Evolutionary conservation across 2,797 vertebrate species (phyloP).

Genomic region (Sebastes kiyomatsui): DNA sequence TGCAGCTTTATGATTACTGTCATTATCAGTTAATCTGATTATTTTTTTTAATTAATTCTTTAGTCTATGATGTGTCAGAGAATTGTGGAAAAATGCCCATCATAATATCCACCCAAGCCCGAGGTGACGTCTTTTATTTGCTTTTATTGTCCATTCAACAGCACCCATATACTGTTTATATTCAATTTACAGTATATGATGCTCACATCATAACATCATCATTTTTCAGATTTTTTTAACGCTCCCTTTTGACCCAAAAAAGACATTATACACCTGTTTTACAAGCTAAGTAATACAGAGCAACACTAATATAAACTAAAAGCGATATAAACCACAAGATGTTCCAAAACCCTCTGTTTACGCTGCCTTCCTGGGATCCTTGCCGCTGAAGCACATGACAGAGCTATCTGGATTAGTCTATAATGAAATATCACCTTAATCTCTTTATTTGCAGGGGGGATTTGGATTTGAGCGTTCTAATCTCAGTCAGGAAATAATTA

Average conservation of each 20-base stretch:
- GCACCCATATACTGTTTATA: not conserved
- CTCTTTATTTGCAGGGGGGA: conserved; percentile 51
- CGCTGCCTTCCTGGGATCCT: conserved; percentile 45
- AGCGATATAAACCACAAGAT: not conserved
- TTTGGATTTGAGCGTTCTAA: conserved; percentile 51
- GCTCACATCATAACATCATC: not conserved
- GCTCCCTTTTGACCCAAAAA: not conserved
- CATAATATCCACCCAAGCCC: not conserved
- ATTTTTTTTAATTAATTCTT: not conserved
- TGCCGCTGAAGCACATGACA: conserved; percentile 31
- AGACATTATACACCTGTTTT: not conserved
- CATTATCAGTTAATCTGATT: not conserved
- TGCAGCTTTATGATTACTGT: not conserved
- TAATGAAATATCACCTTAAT: conserved; percentile 69
- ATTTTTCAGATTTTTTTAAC: too few relatives aligned
- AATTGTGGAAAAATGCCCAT: not conserved
- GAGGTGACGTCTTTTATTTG: not conserved
- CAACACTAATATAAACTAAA: not conserved
- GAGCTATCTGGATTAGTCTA: conserved; percentile 49
- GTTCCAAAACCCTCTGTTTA: conserved; percentile 17
- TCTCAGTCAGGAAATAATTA: conserved; percentile 51
- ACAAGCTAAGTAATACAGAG: not conserved
- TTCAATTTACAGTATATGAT: not conserved
- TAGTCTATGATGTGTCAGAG: not conserved
- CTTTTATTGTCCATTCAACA: not conserved